These are phyloP conservation scores for Electrona antarctica DNA, from an alignment of 2,113 vertebrate species.

Conservation along the genomic window DNA sequence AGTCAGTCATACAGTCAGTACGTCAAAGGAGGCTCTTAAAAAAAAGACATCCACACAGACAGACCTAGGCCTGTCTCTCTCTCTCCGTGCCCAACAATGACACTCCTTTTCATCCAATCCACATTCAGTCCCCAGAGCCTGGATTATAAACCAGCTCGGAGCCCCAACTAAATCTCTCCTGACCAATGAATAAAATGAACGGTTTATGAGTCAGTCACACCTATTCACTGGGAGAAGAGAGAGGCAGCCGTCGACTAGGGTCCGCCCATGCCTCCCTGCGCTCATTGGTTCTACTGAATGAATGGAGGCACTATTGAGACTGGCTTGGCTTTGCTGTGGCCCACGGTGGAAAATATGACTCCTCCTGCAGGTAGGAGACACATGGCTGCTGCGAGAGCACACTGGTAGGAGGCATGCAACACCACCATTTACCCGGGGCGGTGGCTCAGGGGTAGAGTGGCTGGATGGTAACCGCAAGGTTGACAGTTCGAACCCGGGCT, in stretches of 20 bases:
- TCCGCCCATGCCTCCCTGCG: slow-evolving; percentile 47
- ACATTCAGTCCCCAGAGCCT: slow-evolving; percentile 31
- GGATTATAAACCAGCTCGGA: slow-evolving; percentile 31
- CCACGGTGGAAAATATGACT: slow-evolving; percentile 74
- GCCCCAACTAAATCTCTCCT: slow-evolving; percentile 24
- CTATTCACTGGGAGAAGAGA: slow-evolving; percentile 53
- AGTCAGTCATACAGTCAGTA: too few relatives aligned
- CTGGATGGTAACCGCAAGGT: too few relatives aligned
- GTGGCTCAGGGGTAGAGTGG: too few relatives aligned
- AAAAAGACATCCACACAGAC: slow-evolving; percentile 35
- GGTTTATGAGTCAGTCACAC: slow-evolving; percentile 51
- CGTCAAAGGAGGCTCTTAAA: slow-evolving; percentile 39
- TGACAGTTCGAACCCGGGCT: too few relatives aligned
- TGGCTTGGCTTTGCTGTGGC: slow-evolving; percentile 53
- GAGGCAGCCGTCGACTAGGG: slow-evolving; percentile 37
- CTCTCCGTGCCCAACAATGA: slow-evolving; percentile 41
- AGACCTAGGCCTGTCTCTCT: slow-evolving; percentile 30
- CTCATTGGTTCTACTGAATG: slow-evolving; percentile 46
- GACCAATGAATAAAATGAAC: slow-evolving; percentile 46
- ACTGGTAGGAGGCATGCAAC: slow-evolving; percentile 34
- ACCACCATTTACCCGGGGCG: not conserved
- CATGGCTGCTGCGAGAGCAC: slow-evolving; percentile 40
- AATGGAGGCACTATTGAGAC: slow-evolving; percentile 72
- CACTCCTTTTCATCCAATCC: slow-evolving; percentile 24
- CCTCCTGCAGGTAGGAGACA: slow-evolving; percentile 61